Percentiles rank a stretch among this genome's conserved stretches.
phyloP scores from a whole-genome alignment of 2,888 invertebrate species.

The Furcula furcula region DNA sequence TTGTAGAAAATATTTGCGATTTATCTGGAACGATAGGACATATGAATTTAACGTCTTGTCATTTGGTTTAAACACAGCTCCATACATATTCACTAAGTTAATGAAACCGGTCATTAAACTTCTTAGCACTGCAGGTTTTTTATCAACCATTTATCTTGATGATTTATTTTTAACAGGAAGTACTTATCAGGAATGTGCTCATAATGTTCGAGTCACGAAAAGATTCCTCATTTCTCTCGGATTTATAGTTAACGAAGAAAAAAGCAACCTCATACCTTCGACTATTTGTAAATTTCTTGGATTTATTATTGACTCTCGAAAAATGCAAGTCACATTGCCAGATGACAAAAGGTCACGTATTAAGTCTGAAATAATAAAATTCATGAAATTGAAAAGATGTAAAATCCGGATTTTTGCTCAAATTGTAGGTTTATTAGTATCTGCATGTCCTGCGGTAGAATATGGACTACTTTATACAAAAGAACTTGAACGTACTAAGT shows the following conservation, averaged over 20 bases:
- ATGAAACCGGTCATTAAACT: conserved; percentile 1
- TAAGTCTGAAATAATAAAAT: neutral
- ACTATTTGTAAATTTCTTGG: neutral
- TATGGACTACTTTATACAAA: too few species aligned
- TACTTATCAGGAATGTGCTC: too few species aligned
- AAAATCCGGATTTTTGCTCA: neutral
- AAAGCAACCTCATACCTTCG: neutral
- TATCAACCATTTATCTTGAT: conserved; percentile 3
- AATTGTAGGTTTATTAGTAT: neutral
- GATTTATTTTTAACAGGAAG: neutral
- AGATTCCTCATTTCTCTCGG: neutral
- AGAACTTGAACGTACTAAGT: too few species aligned
- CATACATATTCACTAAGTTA: conserved; percentile 2
- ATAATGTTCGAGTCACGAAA: too few species aligned
- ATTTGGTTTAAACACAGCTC: neutral
- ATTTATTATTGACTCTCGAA: neutral
- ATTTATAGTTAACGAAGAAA: conserved; percentile 1
- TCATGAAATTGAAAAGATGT: neutral
- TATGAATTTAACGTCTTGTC: conserved; percentile 3
- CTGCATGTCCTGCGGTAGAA: too few species aligned
- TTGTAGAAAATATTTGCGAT: neutral
- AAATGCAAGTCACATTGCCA: neutral
- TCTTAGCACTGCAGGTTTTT: conserved; percentile 1
- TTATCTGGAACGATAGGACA: neutral
- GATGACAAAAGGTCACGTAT: neutral